These are phyloP conservation scores for Formicarius rufipectus DNA, from an alignment of 2,113 vertebrate genomes.

Conservation along the genomic window DNA sequence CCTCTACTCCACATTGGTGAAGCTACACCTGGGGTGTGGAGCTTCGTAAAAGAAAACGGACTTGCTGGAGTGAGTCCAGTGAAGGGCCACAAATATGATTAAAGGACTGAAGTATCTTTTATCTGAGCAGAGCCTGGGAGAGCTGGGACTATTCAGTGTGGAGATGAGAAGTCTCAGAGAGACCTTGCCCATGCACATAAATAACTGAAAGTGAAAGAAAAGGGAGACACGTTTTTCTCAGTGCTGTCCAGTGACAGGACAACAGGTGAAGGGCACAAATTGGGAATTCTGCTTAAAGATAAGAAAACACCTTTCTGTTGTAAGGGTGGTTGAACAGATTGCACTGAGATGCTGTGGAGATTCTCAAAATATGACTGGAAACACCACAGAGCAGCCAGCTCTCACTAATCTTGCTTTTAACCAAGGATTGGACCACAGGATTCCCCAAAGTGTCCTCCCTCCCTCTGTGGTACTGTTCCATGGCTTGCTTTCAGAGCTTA, in stretches of 20 bases:
- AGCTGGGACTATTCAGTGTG: background rate
- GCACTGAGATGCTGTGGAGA: background rate
- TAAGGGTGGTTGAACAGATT: background rate
- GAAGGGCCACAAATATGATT: background rate
- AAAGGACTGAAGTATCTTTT: background rate
- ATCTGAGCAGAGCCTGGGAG: background rate
- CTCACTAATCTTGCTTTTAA: background rate
- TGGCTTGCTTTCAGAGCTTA: background rate
- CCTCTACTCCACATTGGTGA: background rate
- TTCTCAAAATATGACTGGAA: background rate
- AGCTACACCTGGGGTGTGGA: accelerated
- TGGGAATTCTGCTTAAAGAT: background rate
- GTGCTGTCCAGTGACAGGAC: background rate
- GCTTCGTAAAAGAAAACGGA: background rate
- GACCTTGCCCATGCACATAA: background rate
- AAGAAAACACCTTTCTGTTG: background rate
- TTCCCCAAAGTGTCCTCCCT: background rate
- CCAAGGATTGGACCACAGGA: background rate
- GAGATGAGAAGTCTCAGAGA: background rate
- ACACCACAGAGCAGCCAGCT: background rate
- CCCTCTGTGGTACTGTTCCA: background rate
- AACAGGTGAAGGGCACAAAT: background rate
- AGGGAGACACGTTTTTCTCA: background rate
- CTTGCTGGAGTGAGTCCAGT: background rate
- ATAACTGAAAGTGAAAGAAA: background rate